Evolutionary conservation across 2,797 vertebrate species (phyloP), one percentile per base, ranked within the genome.

Genomic region (Mormyrus proboscirostris): DNA sequence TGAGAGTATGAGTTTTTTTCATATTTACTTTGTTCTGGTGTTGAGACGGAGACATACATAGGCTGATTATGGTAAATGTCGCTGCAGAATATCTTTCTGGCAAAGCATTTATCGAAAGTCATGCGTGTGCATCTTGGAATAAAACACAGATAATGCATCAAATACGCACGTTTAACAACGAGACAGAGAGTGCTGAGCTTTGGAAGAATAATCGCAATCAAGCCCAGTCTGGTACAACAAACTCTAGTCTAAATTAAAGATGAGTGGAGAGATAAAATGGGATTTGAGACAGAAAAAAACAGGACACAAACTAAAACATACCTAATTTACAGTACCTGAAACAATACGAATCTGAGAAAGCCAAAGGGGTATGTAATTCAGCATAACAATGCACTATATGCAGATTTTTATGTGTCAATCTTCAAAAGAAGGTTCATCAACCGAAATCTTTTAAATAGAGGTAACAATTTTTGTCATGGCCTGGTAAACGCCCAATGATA

Each of bases 11-110:
- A 53, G 49, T 55, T 25, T 50, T 86, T 53, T 86, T 25, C 83
- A 25, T 53, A 33, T 86, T 86, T 86, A 86, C 49, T 86, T 86
- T 51, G 83, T 33, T 86, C 50, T 50, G 83, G 22, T 86, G 50
- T 53, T 16, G 50, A 16, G 83, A 29, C 22, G 12, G 49, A 53
- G 50, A 16, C 5, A 29, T 10, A 33, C 2, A 14, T 14, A 16
- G 50, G 10, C 4, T 86, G 83, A 86, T 86, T 49, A 55, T 51
- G 50, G n/a, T 33, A 86, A 84, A 84, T 51, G 82, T 22, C 0
- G 16, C 82, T 84, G 47, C 16, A 84, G 65, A 38, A 73, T 79
- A 41, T 79, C 19, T 41, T 41, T 79, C 41, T 79, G 41, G 73
- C 73, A 79, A 79, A 79, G 38, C 73, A 79, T 79, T 79, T n/a